These are phyloP conservation scores for Polydrusus tereticollis DNA, from an alignment of 2,888 invertebrate species.

Conservation along the genomic window DNA sequence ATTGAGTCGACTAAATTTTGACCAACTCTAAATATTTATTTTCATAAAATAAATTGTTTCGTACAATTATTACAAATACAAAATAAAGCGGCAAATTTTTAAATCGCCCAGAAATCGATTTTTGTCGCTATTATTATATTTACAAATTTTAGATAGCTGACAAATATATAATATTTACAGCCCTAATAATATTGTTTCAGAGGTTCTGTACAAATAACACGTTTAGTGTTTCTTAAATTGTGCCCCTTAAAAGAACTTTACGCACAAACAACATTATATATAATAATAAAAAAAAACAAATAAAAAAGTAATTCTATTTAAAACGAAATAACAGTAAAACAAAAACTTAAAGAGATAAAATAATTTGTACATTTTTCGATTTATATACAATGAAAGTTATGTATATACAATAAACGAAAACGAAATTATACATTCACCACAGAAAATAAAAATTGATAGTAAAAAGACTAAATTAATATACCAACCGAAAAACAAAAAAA, in stretches of 20 bases:
- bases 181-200: slow-evolving; percentile 44
- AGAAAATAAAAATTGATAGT: background rate
- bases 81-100: slow-evolving; percentile 17
- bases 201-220: background rate
- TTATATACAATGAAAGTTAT: slow-evolving; percentile 33
- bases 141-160: slow-evolving; percentile 56
- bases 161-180: slow-evolving; percentile 67
- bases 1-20: slow-evolving; percentile 53
- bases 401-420: slow-evolving; percentile 23
- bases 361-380: slow-evolving; percentile 38
- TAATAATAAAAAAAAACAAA: slow-evolving; percentile 17
- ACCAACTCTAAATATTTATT: slow-evolving; percentile 45
- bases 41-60: slow-evolving; percentile 19
- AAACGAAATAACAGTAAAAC: slow-evolving; percentile 25
- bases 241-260: slow-evolving; percentile 8
- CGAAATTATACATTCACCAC: slow-evolving; percentile 10
- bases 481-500: background rate
- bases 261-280: slow-evolving; percentile 8
- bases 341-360: slow-evolving; percentile 14
- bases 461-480: background rate
- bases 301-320: slow-evolving; percentile 16
- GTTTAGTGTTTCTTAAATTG: slow-evolving; percentile 2
- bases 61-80: slow-evolving; percentile 22
- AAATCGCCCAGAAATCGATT: slow-evolving; percentile 19
- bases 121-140: slow-evolving; percentile 11